Evolutionary conservation across 1,140 invertebrate species (phyloP).

Genomic region (Rhagoletis zephyria): DNA sequence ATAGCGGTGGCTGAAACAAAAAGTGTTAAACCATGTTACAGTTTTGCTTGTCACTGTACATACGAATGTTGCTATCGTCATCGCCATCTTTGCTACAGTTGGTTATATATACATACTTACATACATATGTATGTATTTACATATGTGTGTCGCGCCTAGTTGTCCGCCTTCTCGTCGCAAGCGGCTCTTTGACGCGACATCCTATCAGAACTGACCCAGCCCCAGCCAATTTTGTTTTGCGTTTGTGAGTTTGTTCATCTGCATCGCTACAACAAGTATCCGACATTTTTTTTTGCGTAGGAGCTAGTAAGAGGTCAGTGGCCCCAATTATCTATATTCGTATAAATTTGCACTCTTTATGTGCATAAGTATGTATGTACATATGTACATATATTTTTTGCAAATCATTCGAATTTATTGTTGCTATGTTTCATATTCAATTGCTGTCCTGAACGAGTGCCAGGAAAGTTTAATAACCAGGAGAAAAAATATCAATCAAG

Average conservation of each 20-base stretch:
- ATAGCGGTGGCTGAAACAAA: too few species aligned
- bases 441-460: too few species aligned
- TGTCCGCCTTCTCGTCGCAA: neutral
- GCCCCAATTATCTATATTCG: neutral
- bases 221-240: neutral
- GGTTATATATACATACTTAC: too few species aligned
- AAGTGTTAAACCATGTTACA: too few species aligned
- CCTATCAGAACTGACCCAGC: neutral
- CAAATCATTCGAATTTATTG: too few species aligned
- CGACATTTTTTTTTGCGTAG: slow-evolving; percentile 6
- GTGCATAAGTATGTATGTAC: neutral
- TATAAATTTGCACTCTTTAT: neutral
- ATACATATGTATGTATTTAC: too few species aligned
- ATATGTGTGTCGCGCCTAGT: neutral
- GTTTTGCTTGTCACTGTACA: too few species aligned
- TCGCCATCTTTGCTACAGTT: too few species aligned
- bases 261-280: neutral
- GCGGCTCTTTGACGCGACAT: neutral
- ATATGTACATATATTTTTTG: neutral
- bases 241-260: neutral
- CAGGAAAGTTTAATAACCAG: too few species aligned
- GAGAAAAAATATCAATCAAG: too few species aligned
- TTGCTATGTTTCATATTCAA: too few species aligned
- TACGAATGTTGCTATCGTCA: too few species aligned
- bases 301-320: neutral